Evolutionary conservation across 2,113 vertebrate genomes (phyloP).

Genomic region (Otis tarda): DNA sequence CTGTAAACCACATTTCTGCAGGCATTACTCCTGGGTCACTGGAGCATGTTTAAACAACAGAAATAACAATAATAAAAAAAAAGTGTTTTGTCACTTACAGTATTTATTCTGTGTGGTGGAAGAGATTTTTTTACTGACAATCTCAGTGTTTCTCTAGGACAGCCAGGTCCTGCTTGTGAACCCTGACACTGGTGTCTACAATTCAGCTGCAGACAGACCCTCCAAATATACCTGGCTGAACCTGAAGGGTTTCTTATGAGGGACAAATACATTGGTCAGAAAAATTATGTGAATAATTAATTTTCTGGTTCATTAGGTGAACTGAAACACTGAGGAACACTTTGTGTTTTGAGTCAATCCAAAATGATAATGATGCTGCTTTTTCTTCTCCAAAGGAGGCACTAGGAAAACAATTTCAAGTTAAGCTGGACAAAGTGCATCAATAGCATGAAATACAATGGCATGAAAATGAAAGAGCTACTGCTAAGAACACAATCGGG

Average conservation of each 20-base stretch:
- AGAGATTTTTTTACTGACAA: not conserved
- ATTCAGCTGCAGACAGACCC: not conserved
- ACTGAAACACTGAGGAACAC: not conserved
- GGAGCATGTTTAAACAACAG: not conserved
- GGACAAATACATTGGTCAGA: not conserved
- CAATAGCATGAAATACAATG: not conserved
- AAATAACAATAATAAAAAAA: not conserved
- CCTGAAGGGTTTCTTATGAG: not conserved
- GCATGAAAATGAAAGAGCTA: not conserved
- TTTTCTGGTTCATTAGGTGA: not conserved
- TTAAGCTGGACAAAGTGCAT: not conserved
- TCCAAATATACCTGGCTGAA: not conserved
- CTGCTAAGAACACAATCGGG: not conserved
- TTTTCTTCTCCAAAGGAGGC: not conserved
- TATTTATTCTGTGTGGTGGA: not conserved
- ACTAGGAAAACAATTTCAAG: not conserved
- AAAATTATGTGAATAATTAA: not conserved
- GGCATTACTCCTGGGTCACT: not conserved
- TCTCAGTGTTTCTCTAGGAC: not conserved
- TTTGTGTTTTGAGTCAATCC: not conserved
- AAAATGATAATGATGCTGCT: not conserved
- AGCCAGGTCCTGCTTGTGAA: not conserved
- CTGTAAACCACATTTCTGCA: not conserved
- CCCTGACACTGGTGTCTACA: not conserved
- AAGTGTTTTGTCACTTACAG: not conserved